Evolutionary conservation across 64 coral and sea anemone species (phyloP).

Genomic region (Montipora capricornis): DNA sequence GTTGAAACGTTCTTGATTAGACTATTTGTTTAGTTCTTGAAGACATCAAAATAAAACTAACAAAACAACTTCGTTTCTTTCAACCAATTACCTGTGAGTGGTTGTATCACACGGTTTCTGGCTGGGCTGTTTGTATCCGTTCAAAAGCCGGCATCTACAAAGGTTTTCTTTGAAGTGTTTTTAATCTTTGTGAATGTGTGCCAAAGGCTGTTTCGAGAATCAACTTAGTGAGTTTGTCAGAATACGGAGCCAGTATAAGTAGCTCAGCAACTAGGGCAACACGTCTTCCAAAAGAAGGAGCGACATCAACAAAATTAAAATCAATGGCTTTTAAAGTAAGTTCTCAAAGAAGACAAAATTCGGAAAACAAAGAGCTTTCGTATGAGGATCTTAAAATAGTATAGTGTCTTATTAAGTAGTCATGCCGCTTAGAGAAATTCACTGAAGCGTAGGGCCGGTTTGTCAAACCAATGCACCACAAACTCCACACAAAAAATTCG

Average conservation of each 20-base stretch:
- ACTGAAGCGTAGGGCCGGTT: conserved; percentile 28
- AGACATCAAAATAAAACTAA: conserved; percentile 68
- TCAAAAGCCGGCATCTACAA: conserved; percentile 59
- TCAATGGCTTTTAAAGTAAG: conserved; percentile 21
- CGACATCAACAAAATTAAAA: not conserved
- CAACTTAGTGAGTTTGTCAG: not conserved
- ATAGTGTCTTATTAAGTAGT: conserved; percentile 22
- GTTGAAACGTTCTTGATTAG: conserved; percentile 43
- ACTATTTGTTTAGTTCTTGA: conserved; percentile 55
- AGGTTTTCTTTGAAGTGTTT: conserved; percentile 47
- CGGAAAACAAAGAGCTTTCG: conserved; percentile 30
- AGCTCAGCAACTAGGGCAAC: not conserved
- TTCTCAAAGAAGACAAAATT: conserved; percentile 46
- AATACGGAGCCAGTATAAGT: not conserved
- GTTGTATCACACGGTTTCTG: conserved; percentile 26
- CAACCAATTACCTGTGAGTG: conserved; percentile 50
- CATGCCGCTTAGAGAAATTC: not conserved
- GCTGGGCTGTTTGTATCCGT: conserved; percentile 44
- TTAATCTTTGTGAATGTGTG: conserved; percentile 45
- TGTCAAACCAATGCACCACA: not conserved
- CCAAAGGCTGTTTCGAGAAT: conserved; percentile 35
- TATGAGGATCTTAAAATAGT: conserved; percentile 37
- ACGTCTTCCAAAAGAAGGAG: not conserved
- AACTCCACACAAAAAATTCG: not conserved
- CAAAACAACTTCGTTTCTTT: conserved; percentile 46